Conservation (phyloP, 1,140 invertebrate species). For the Augochlora pura region DNA sequence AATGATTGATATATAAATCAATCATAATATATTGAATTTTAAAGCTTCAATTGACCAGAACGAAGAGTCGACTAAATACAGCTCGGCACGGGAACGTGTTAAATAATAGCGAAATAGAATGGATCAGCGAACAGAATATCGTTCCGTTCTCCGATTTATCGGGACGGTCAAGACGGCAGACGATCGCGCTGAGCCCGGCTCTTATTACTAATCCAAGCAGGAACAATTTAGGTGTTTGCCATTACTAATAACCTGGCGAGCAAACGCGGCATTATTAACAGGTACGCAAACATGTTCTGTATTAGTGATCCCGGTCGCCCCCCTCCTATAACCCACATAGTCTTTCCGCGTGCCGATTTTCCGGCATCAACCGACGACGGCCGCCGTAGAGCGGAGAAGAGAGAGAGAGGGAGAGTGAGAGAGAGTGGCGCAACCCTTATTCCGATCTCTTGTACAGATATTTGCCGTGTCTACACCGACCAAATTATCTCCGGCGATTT, state of each 20-base stretch:
- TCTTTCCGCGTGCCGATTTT: conserved; percentile 63
- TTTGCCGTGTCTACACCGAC: conserved; percentile 74
- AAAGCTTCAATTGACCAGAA: too few relatives aligned
- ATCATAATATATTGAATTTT: too few relatives aligned
- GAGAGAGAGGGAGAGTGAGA: too few relatives aligned
- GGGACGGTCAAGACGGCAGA: conserved; percentile 35
- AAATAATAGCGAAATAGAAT: too few relatives aligned
- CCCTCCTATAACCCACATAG: conserved; percentile 69
- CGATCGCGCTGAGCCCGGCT: conserved; percentile 54
- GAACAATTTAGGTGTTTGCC: conserved; percentile 77
- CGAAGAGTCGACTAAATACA: too few relatives aligned
- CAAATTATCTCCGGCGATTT: conserved; percentile 75
- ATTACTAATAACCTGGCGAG: conserved; percentile 75
- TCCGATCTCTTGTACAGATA: conserved; percentile 76
- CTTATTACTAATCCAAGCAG: conserved; percentile 69
- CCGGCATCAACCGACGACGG: conserved; percentile 40
- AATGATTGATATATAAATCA: too few relatives aligned
- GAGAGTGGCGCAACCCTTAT: conserved; percentile 64
- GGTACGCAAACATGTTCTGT: conserved; percentile 75
- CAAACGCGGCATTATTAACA: conserved; percentile 78
- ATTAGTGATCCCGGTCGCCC: conserved; percentile 76
- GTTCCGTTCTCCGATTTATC: not conserved
- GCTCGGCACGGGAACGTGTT: too few relatives aligned
- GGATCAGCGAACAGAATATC: not conserved
- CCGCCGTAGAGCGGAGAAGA: conserved; percentile 3